A percentile compares a stretch with the other conserved stretches of the same genome.
Evolutionary conservation across 1,140 invertebrate genomes (phyloP).

Genomic region (Idris sp.): DNA sequence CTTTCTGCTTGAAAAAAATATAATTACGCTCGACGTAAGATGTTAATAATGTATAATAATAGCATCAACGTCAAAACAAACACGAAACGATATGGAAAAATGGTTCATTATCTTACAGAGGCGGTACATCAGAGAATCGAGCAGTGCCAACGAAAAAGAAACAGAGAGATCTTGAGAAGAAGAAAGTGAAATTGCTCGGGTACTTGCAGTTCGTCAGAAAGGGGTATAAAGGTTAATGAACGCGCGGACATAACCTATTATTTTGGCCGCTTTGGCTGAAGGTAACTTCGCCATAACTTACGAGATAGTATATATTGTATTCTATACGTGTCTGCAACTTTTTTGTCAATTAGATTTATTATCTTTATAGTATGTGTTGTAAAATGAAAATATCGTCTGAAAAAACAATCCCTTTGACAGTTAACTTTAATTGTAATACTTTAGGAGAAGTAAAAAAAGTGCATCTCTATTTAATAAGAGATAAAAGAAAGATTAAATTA

Average conservation of each 20-base stretch:
- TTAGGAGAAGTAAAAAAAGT: no score
- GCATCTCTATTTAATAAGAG: no score
- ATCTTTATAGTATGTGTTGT: no score
- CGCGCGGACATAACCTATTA: constrained; percentile 78
- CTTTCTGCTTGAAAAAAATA: constrained; percentile 17
- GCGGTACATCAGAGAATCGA: constrained; percentile 46
- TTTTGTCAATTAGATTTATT: no score
- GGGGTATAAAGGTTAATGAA: constrained; percentile 79
- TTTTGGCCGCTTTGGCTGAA: constrained; percentile 72
- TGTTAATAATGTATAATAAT: constrained; percentile 59
- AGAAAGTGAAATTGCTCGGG: constrained; percentile 67
- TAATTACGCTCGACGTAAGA: constrained; percentile 35
- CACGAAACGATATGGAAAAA: constrained; percentile 50
- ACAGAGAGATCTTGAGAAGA: constrained; percentile 53
- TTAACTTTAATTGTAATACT: no score
- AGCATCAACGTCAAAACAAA: constrained; percentile 61
- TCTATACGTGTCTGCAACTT: no score
- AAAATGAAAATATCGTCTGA: no score
- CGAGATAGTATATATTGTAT: no score
- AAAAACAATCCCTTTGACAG: no score
- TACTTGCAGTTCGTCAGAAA: constrained; percentile 69
- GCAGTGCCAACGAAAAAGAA: constrained; percentile 45
- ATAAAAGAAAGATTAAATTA: no score
- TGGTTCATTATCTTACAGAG: constrained; percentile 54
- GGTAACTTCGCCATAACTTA: constrained; percentile 24